phyloP scores from a whole-genome alignment of 2,113 vertebrate species.

The Coregonus clupeaformis region DNA sequence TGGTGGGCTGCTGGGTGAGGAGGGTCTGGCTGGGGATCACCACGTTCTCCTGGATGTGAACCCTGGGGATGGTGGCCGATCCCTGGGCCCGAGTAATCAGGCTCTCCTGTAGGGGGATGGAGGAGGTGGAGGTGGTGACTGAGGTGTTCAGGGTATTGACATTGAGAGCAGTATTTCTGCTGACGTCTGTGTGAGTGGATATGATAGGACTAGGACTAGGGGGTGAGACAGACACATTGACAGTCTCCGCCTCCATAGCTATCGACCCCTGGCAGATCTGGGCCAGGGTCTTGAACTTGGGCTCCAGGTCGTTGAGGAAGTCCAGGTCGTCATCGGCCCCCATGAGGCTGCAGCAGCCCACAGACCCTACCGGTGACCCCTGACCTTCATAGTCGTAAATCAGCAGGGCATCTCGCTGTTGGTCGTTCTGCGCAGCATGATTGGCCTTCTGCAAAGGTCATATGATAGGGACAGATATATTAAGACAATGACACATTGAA shows the following conservation, averaged over 20 bases:
- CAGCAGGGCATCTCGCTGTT: constrained; percentile 67
- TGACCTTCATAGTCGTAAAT: constrained; percentile 84
- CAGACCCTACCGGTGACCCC: constrained; percentile 79
- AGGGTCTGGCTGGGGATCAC: constrained; percentile 60
- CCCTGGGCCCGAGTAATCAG: constrained; percentile 26
- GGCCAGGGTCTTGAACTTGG: constrained; percentile 90
- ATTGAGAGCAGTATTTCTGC: constrained; percentile 40
- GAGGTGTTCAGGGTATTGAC: constrained; percentile 46
- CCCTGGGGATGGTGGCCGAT: constrained; percentile 18
- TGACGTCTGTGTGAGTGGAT: constrained; percentile 50
- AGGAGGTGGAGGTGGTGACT: constrained; percentile 35
- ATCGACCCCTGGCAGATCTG: constrained; percentile 82
- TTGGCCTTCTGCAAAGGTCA: constrained; percentile 79
- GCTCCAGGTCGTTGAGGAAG: constrained; percentile 85
- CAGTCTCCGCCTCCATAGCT: constrained; percentile 47
- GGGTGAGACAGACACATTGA: background rate
- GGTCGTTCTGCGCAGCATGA: constrained; percentile 60
- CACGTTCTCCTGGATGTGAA: constrained; percentile 55
- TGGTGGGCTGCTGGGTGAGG: constrained; percentile 69
- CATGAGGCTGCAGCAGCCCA: constrained; percentile 88
- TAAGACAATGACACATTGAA: background rate
- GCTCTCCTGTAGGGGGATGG: constrained; percentile 45
- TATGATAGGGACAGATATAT: background rate
- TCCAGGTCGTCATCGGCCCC: constrained; percentile 82
- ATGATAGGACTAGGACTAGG: constrained; percentile 41